These are phyloP conservation scores for Microcebus tavaratra DNA, from an alignment of 2,113 vertebrate genomes.

Conservation along the genomic window DNA sequence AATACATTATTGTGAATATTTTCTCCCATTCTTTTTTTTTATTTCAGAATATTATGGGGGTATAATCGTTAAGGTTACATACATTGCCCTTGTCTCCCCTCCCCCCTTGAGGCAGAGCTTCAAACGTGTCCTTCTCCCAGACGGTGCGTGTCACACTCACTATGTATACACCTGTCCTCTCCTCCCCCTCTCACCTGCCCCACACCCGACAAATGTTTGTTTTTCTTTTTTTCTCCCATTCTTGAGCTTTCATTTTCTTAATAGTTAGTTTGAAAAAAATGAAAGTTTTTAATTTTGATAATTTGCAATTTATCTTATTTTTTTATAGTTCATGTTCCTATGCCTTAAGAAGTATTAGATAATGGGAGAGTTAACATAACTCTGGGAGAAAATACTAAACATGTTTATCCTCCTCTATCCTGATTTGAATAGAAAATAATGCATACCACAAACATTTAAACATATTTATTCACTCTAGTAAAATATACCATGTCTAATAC, in stretches of 20 bases:
- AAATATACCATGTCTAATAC: neutral
- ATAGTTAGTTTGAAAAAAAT: neutral
- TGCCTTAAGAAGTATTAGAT: neutral
- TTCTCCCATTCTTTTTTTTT: neutral
- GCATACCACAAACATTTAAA: neutral
- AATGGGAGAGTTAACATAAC: neutral
- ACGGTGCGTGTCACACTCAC: too few relatives aligned
- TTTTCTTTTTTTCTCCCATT: too few relatives aligned
- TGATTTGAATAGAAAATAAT: neutral
- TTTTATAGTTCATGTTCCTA: neutral
- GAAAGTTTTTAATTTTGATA: neutral
- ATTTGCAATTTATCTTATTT: neutral
- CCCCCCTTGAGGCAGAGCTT: too few relatives aligned
- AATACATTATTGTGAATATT: neutral
- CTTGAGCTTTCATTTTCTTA: neutral
- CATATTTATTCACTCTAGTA: neutral
- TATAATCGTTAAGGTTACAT: too few relatives aligned
- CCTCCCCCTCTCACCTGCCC: too few relatives aligned
- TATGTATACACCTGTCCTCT: too few relatives aligned
- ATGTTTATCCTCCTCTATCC: neutral
- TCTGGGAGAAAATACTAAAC: neutral
- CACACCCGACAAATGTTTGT: too few relatives aligned
- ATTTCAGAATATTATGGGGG: too few relatives aligned
- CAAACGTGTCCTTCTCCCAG: too few relatives aligned
- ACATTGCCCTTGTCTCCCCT: too few relatives aligned